A percentile compares a stretch with the other conserved stretches of the same genome.
phyloP scores from a whole-genome alignment of 2,888 invertebrate genomes.

The Dryocosmus kuriphilus region DNA sequence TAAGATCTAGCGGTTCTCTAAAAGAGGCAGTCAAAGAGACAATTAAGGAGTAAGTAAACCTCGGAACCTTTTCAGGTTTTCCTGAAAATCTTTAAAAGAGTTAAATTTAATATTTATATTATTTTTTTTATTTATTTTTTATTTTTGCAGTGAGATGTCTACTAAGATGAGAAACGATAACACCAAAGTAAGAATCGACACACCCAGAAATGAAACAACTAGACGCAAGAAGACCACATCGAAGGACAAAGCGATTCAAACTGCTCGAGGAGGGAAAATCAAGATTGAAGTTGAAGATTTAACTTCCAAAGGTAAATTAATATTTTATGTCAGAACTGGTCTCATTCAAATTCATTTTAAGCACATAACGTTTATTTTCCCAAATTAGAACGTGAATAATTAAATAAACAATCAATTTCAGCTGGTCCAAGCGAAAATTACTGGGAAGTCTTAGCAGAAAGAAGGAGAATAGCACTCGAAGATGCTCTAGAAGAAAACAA shows the following conservation, averaged over 20 bases:
- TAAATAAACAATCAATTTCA: slow-evolving; percentile 49
- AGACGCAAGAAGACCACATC: slow-evolving; percentile 72
- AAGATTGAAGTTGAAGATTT: slow-evolving; percentile 84
- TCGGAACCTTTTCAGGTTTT: not conserved
- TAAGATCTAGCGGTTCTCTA: slow-evolving; percentile 57
- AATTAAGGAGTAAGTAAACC: slow-evolving; percentile 59
- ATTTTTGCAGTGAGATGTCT: slow-evolving; percentile 69
- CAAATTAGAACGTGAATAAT: not conserved
- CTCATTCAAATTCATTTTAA: not conserved
- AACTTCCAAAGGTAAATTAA: slow-evolving; percentile 80
- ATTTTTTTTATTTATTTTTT: slow-evolving; percentile 17
- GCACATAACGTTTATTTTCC: not conserved
- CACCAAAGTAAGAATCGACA: slow-evolving; percentile 48
- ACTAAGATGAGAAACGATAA: slow-evolving; percentile 65
- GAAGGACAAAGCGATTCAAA: slow-evolving; percentile 82
- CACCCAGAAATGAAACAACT: slow-evolving; percentile 56
- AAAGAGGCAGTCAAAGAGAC: slow-evolving; percentile 57
- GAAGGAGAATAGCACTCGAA: slow-evolving; percentile 85
- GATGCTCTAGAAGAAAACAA: slow-evolving; percentile 87
- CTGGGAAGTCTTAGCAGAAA: slow-evolving; percentile 88
- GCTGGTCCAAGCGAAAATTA: slow-evolving; percentile 86
- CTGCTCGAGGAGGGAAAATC: slow-evolving; percentile 77
- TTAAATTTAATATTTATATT: not conserved
- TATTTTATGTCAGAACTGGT: not conserved
- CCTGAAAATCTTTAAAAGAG: not conserved